phyloP scores from a whole-genome alignment of 2,797 vertebrate genomes.

The Rhinatrema bivittatum region DNA sequence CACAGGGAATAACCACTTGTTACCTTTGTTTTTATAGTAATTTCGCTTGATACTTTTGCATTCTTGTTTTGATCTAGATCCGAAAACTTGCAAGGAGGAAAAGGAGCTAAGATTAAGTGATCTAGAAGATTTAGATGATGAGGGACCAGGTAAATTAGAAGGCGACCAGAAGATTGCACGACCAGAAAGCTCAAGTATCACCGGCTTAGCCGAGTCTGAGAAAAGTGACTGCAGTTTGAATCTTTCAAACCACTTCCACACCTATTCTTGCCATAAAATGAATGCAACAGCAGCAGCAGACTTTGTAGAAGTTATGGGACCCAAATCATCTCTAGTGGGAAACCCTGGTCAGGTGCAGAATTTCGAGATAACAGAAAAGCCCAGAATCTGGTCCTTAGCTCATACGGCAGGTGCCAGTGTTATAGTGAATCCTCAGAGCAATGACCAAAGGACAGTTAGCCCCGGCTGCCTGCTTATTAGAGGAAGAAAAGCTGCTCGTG shows the following conservation, averaged over 20 bases:
- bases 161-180: constrained; percentile 59
- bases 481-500: constrained; percentile 34
- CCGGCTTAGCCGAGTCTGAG: constrained; percentile 29
- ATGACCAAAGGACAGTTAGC: constrained; percentile 49
- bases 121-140: constrained; percentile 80
- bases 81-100: constrained; percentile 65
- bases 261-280: constrained; percentile 62
- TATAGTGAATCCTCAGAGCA: constrained; percentile 45
- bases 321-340: constrained; percentile 36
- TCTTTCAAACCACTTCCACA: constrained; percentile 54
- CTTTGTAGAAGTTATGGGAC: constrained; percentile 52
- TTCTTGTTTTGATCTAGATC: constrained; percentile 41
- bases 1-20: no score
- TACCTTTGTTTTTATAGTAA: no score
- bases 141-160: constrained; percentile 73
- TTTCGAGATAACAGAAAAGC: constrained; percentile 71
- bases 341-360: constrained; percentile 44
- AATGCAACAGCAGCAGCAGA: constrained; percentile 45
- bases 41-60: background rate
- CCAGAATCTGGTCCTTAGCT: constrained; percentile 90
- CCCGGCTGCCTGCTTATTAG: constrained; percentile 60
- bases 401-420: constrained; percentile 70
- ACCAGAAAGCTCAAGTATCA: constrained; percentile 22
- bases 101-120: constrained; percentile 77
- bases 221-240: constrained; percentile 62